These are phyloP conservation scores for Onychostoma macrolepis DNA, from an alignment of 2,113 vertebrate genomes.

Conservation along the genomic window DNA sequence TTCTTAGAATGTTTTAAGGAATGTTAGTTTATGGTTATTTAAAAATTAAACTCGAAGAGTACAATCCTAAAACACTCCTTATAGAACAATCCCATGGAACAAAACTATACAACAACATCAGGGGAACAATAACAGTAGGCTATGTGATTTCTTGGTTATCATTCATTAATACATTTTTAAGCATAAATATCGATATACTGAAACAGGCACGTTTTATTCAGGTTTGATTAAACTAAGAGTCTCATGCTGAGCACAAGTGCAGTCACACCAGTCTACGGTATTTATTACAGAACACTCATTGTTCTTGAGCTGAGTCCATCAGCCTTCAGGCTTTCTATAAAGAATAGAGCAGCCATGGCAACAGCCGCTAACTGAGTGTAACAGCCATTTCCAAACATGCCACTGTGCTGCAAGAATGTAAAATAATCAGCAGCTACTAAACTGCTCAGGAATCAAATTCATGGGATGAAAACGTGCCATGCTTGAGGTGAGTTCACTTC, in stretches of 20 bases:
- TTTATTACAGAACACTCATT: constrained; percentile 48
- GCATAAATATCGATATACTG: background rate
- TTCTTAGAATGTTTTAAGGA: background rate
- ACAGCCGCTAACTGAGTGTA: constrained; percentile 52
- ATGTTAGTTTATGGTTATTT: background rate
- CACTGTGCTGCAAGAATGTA: constrained; percentile 22
- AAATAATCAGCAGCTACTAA: constrained; percentile 35
- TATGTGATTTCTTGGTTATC: background rate
- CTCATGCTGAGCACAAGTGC: constrained; percentile 4
- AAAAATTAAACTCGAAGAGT: background rate
- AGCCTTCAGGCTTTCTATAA: constrained; percentile 43
- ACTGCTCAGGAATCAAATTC: background rate
- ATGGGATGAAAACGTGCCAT: background rate
- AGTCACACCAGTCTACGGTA: background rate
- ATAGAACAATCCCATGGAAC: background rate
- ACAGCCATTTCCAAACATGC: constrained; percentile 30
- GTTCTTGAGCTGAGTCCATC: constrained; percentile 50
- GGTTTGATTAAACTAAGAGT: background rate
- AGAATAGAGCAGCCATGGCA: constrained; percentile 57
- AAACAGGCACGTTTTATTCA: background rate
- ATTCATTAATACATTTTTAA: background rate
- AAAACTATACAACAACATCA: background rate
- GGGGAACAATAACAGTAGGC: background rate
- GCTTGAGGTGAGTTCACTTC: constrained; percentile 3
- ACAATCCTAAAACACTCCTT: background rate